Base-by-base conservation (phyloP, 2,113 vertebrate species). In the Pollimyrus isidori region DNA sequence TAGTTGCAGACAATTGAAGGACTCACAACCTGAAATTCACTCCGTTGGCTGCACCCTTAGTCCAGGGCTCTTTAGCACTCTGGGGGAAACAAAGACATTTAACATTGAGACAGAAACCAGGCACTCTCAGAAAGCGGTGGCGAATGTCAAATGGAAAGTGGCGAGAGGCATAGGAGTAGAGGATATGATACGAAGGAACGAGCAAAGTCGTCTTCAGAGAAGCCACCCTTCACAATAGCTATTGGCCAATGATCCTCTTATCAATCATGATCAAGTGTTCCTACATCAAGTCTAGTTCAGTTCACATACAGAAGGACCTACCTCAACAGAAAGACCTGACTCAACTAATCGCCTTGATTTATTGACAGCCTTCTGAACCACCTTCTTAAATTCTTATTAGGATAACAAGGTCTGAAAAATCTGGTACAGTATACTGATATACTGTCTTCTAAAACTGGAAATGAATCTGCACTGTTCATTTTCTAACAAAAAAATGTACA, bases 1-100 rank as follows among this genome's bases (percentile, higher is more conserved):
- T 96, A 94, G 97, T 94, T 91, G 96, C 96, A 97, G 96, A 97
- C 96, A 97, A 95, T 95, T 95, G 96, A 95, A 96, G 96, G 96
- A 99, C 98, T 99, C 98, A 99, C 98, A 99, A 99, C 98, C 98
- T 99, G 97, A 97, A 98, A 98, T 98, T 98, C 98, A 99, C 97
- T 97, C 97, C 97, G 97, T 97, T 97, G 97, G 97, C 96, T 97
- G 98, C 97, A 98, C 97, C 97, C 96, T 98, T 97, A 97, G 96
- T 97, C 98, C 98, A 97, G 97, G 96, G 97, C 96, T 98, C 96
- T 98, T 95, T 99, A 99, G 98, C 98, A 98, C 97, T 99, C 98
- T 99, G 97, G 95, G 97, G 92, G 97, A 99, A 98, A 99, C 98
- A 99, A 98, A 99, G 96, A 99, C 97, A 99, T 96, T 95, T 95